A percentile compares a stretch with the other conserved stretches of the same genome.
These are phyloP conservation scores for Pseudocheirus occidentalis DNA, from an alignment of 2,797 vertebrate genomes.

Conservation along the genomic window DNA sequence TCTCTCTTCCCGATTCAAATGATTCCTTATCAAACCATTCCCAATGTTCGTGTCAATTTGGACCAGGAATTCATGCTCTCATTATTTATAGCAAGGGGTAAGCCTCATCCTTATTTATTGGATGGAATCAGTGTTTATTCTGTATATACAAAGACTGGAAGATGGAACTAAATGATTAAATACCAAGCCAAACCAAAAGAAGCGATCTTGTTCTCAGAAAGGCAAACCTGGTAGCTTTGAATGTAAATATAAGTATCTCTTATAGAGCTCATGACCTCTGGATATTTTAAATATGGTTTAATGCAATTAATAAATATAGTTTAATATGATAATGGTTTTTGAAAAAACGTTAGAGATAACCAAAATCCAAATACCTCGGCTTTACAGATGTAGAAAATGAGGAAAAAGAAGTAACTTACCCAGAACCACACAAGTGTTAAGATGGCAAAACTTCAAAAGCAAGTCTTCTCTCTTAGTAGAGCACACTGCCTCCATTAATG, in stretches of 20 bases:
- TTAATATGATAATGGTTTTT: not conserved
- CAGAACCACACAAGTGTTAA: not conserved
- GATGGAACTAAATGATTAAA: not conserved
- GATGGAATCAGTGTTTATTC: not conserved
- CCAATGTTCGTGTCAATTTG: not conserved
- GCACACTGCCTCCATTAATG: not conserved
- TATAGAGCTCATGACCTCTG: not conserved
- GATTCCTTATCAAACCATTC: not conserved
- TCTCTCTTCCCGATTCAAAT: not conserved
- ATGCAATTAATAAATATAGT: not conserved
- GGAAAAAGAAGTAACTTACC: not conserved
- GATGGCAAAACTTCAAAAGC: not conserved
- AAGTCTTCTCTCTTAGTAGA: not conserved
- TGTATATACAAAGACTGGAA: not conserved
- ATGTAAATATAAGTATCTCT: not conserved
- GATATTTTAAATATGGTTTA: not conserved
- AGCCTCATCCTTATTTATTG: fast-evolving
- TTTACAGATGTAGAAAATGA: not conserved
- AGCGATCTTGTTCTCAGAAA: fast-evolving
- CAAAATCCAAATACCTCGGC: not conserved
- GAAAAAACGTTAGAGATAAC: not conserved
- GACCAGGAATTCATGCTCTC: not conserved
- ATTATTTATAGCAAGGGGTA: too few species aligned
- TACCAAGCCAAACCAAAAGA: not conserved
- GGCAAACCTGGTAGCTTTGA: not conserved